These are phyloP conservation scores for Saguinus imperator DNA, from an alignment of 2,113 vertebrate genomes.

Conservation along the genomic window DNA sequence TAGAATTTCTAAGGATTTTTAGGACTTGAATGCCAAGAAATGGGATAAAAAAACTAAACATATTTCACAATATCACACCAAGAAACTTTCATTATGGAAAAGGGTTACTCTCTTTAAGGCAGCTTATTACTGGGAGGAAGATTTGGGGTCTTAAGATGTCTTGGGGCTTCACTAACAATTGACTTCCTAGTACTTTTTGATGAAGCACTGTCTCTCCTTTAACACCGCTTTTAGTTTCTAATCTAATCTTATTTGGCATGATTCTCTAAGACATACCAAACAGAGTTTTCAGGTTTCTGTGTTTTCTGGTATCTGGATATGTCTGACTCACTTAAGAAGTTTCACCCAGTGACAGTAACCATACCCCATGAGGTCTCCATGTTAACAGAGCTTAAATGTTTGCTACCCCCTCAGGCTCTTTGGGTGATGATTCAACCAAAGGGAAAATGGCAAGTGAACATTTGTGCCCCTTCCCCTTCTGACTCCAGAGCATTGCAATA, in stretches of 20 bases:
- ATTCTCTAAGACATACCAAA: slow-evolving; percentile 70
- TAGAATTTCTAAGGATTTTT: not conserved
- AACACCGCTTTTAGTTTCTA: slow-evolving; percentile 39
- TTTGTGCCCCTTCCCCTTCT: slow-evolving; percentile 72
- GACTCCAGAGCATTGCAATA: slow-evolving; percentile 79
- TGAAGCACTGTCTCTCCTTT: not conserved
- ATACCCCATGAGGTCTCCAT: slow-evolving; percentile 66
- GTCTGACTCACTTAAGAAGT: slow-evolving; percentile 74
- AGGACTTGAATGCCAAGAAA: not conserved
- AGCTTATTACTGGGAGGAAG: not conserved
- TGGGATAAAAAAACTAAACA: not conserved
- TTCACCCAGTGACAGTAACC: slow-evolving; percentile 72
- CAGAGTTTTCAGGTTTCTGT: slow-evolving; percentile 63
- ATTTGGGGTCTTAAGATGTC: not conserved
- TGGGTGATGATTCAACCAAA: slow-evolving; percentile 66
- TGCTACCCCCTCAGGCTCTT: slow-evolving; percentile 57
- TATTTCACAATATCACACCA: not conserved
- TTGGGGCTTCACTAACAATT: not conserved
- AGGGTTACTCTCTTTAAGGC: not conserved
- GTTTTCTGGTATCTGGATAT: slow-evolving; percentile 75
- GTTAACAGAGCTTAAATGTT: slow-evolving; percentile 66
- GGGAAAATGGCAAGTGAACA: slow-evolving; percentile 64
- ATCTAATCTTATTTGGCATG: slow-evolving; percentile 65
- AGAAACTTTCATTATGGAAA: not conserved
- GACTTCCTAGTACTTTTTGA: slow-evolving; percentile 12